Conservation (phyloP, 23 tunicate species). For the Styela plicata region DNA sequence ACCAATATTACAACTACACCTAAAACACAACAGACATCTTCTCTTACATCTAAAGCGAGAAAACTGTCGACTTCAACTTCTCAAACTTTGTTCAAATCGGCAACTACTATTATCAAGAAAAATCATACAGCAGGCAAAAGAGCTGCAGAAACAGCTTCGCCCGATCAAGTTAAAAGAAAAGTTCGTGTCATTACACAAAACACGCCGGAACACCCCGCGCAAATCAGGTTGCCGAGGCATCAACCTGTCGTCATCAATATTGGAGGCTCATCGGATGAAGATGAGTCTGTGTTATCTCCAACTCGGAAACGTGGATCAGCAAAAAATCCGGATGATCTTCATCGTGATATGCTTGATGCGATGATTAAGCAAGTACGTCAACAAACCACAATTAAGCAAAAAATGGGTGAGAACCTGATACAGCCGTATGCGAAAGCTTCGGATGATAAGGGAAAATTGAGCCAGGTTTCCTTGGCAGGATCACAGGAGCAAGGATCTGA, state of each 20-base stretch:
- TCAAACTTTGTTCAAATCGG: slow-evolving; percentile 12
- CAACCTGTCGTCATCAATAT: slow-evolving; percentile 54
- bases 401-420: neutral
- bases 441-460: neutral
- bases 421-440: neutral
- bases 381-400: neutral
- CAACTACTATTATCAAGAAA: slow-evolving; percentile 16
- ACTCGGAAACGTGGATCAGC: neutral
- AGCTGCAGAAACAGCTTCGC: neutral
- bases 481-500: neutral
- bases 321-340: neutral
- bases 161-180: neutral
- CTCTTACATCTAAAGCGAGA: neutral
- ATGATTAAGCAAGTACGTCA: slow-evolving; percentile 6
- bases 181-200: neutral
- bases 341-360: slow-evolving; percentile 1
- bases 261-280: slow-evolving; percentile 59
- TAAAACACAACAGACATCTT: neutral
- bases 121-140: neutral
- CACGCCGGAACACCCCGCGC: neutral
- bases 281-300: slow-evolving; percentile 12
- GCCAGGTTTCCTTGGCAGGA: too few species aligned
- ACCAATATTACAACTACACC: neutral
- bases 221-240: slow-evolving; percentile 19
- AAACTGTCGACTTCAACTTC: neutral